phyloP scores from a whole-genome alignment of 2,797 vertebrate genomes.

The Lycodopsis pacificus region DNA sequence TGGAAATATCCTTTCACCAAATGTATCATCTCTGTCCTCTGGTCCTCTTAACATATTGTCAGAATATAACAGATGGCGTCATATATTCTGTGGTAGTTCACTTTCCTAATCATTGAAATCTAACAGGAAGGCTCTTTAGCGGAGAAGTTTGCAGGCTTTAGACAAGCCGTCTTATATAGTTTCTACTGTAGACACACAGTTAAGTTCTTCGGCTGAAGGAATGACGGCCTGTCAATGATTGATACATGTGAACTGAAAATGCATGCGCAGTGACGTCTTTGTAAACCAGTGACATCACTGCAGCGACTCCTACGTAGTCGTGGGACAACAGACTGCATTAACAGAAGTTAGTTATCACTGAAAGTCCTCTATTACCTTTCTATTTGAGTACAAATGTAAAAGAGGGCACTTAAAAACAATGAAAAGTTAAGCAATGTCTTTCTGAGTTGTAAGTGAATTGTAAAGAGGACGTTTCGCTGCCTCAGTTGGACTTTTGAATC shows the following conservation, averaged over 20 bases:
- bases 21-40: background rate
- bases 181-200: background rate
- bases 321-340: background rate
- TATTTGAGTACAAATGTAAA: background rate
- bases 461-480: background rate
- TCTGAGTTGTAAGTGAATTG: background rate
- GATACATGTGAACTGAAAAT: constrained; percentile 1
- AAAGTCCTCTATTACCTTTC: background rate
- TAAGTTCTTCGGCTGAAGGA: background rate
- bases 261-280: background rate
- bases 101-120: no score
- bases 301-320: background rate
- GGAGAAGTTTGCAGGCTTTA: no score
- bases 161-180: no score
- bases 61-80: background rate
- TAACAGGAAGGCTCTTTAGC: no score
- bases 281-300: background rate
- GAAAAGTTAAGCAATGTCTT: background rate
- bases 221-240: constrained; percentile 19
- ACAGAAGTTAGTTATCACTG: background rate
- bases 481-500: background rate
- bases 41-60: background rate
- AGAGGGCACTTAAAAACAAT: background rate
- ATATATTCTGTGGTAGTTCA: background rate
- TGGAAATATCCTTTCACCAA: constrained; percentile 2